Evolutionary conservation across 1,140 invertebrate species (phyloP).

Genomic region (Philopotamus ludificatus): DNA sequence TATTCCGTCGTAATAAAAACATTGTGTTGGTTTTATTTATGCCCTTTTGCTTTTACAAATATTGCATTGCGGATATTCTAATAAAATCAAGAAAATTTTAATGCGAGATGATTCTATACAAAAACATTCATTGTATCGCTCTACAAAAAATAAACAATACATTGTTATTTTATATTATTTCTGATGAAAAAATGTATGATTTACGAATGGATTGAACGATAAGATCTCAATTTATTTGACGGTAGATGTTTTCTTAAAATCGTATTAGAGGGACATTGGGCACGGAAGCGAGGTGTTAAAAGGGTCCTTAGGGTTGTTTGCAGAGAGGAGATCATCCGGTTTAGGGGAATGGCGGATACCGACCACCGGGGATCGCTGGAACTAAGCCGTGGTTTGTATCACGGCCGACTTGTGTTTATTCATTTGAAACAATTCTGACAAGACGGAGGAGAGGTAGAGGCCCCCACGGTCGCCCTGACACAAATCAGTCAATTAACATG

Average conservation of each 20-base stretch:
- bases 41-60: too few relatives aligned
- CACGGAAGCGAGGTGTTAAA: constrained; percentile 17
- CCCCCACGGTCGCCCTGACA: not conserved
- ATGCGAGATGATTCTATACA: too few relatives aligned
- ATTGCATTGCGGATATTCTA: too few relatives aligned
- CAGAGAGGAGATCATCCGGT: constrained; percentile 25
- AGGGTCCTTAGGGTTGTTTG: constrained; percentile 29
- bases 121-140: too few relatives aligned
- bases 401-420: constrained; percentile 32
- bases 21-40: too few relatives aligned
- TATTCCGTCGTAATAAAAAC: too few relatives aligned
- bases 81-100: too few relatives aligned
- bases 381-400: constrained; percentile 29
- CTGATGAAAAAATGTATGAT: too few relatives aligned
- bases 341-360: constrained; percentile 10
- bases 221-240: too few relatives aligned
- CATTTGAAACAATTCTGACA: constrained; percentile 28
- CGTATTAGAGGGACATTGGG: constrained; percentile 4
- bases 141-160: too few relatives aligned
- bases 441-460: not conserved
- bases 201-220: too few relatives aligned
- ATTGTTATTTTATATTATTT: too few relatives aligned
- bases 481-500: not conserved
- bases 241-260: constrained; percentile 27
- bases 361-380: constrained; percentile 11